These are phyloP conservation scores for Xanthorhoe designata DNA, from an alignment of 2,888 invertebrate species.

Conservation along the genomic window DNA sequence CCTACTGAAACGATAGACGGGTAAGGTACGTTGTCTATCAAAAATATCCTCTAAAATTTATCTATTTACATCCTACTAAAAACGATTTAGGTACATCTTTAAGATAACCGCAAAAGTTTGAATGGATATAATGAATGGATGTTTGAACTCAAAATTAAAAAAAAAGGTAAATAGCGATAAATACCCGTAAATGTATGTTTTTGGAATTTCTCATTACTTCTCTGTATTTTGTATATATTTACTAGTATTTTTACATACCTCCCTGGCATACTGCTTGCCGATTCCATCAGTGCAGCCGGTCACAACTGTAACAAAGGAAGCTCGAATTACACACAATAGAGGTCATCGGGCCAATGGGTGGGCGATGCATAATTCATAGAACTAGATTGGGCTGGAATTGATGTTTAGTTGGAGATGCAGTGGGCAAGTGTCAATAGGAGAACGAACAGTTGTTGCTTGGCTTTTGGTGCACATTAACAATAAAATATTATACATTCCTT, in stretches of 20 bases:
- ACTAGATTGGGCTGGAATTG: slow-evolving; percentile 22
- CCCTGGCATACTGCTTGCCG: slow-evolving; percentile 93
- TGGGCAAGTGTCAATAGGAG: slow-evolving; percentile 4
- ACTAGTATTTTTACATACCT: slow-evolving; percentile 73
- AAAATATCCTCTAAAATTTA: too few species aligned
- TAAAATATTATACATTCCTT: background rate
- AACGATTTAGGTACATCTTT: too few species aligned
- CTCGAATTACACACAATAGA: slow-evolving; percentile 22
- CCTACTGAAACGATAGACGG: too few species aligned
- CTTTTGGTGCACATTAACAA: background rate
- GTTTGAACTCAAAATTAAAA: too few species aligned
- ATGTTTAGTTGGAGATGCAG: slow-evolving; percentile 18
- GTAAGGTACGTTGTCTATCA: too few species aligned
- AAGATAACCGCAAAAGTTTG: too few species aligned
- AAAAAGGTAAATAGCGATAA: too few species aligned
- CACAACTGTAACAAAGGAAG: slow-evolving; percentile 88
- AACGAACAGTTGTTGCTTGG: background rate
- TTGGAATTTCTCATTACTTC: too few species aligned
- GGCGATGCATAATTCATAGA: slow-evolving; percentile 29
- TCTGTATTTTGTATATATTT: too few species aligned
- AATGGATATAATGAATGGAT: too few species aligned
- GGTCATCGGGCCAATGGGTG: slow-evolving; percentile 12
- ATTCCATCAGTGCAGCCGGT: slow-evolving; percentile 96
- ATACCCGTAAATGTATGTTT: too few species aligned
- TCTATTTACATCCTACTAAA: too few species aligned